phyloP scores from a whole-genome alignment of 2,113 vertebrate species.

The Phasianus colchicus region DNA sequence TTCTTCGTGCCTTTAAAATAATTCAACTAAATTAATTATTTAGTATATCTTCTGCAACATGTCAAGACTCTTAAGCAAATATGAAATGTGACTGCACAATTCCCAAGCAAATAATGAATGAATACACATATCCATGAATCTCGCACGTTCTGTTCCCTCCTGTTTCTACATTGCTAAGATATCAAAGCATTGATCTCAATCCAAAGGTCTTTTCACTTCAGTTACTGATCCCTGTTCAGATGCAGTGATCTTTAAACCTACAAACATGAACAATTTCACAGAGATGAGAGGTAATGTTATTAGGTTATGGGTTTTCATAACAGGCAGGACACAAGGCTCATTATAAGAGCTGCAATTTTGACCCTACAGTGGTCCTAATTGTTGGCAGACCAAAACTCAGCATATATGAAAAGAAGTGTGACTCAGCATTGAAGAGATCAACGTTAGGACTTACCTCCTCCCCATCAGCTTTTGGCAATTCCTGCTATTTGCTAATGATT shows the following conservation, averaged over 20 bases:
- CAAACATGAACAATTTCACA: not conserved
- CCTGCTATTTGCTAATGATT: not conserved
- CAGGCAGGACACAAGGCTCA: not conserved
- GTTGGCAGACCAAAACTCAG: not conserved
- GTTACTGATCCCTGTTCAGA: not conserved
- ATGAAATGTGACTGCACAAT: not conserved
- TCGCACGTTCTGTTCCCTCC: not conserved
- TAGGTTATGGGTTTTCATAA: not conserved
- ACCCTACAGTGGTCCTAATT: not conserved
- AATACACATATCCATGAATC: not conserved
- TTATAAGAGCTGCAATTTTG: not conserved
- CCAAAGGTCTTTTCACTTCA: not conserved
- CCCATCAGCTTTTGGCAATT: not conserved
- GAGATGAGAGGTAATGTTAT: not conserved
- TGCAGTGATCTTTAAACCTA: not conserved
- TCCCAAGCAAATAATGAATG: not conserved
- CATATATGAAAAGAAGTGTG: not conserved
- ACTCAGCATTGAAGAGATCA: not conserved
- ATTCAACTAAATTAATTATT: not conserved
- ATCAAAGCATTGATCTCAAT: not conserved
- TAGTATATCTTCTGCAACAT: not conserved
- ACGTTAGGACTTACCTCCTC: not conserved
- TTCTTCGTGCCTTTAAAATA: not conserved
- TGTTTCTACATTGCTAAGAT: not conserved
- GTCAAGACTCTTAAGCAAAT: not conserved